Base-by-base conservation (phyloP, 2,797 vertebrate genomes). In the Acipenser oxyrinchus region DNA sequence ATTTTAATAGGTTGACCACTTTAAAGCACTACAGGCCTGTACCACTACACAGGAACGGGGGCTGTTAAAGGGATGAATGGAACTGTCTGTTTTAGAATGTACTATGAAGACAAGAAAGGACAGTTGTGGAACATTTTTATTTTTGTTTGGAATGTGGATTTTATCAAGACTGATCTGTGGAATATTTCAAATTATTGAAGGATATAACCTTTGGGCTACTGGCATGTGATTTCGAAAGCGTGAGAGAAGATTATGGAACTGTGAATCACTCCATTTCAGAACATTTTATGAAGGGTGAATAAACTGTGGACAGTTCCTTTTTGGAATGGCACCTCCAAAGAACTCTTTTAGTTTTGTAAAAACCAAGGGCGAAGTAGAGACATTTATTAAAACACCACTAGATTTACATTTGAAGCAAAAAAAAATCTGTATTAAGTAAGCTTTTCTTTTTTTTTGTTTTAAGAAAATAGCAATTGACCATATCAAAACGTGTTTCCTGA, bases 381-480 rank as follows among this genome's bases (percentile, higher is more conserved):
- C 76, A 68, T 67, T 70, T 37, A 9, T 12, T 74, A 64, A 73
- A 65, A 74, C 75, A 75, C 76, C 81, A 81, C 74, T 79, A 73
- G 57, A 53, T 72, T 73, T 76, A 67, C 69, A 68, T 58, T 58
- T 58, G 12, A n/a, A 11, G 78, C 77, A 77, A 71, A 68, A 76
- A 76, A 76, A 59, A 76, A 80, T 75, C 60, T 73, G 76, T 75
- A 79, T 77, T 67, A 71, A 88, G 87, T 87, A 87, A 88, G 88
- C 63, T 77, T 64, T 82, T 82, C 81, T 37, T 37, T 37, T 37
- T 37, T 37, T 37, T 37, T 37, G 3, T 37, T 37, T 37, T 5
- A 37, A 37, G 37, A 37, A 37, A 37, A 5, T 37, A 37, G 37
- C 37, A 6, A n/a, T 65, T 8, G 48, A 12, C 10, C 48, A 62